Evolutionary conservation across 2,888 invertebrate genomes (phyloP), one percentile per base, ranked within the genome.

Genomic region (Atherix ibis): DNA sequence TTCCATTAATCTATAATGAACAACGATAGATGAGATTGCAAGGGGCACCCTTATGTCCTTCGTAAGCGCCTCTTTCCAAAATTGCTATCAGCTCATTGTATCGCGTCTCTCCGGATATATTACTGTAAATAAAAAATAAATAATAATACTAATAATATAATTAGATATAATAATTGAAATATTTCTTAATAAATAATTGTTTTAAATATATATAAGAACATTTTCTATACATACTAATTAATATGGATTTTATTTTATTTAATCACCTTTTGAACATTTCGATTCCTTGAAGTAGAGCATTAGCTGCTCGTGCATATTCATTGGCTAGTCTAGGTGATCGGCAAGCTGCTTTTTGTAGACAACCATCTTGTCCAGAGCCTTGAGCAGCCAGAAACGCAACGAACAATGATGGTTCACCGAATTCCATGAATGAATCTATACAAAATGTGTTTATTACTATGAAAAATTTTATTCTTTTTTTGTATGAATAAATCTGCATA

Each of bases 271-370:
- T 66, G 43, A 80, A 63, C 39, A 79, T 61, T 48, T 75, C 76
- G 13, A 75, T 69, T 30, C 76, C 73, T 49, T 79, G 76, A 36
- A 84, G 49, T 9, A 85, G 54, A 41, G 83, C 70, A 43, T 80
- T 79, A n/a, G 76, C 80, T 1, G 82, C 85, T 2, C 75, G 72
- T 2, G 76, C 67, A 54, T 87, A 87, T 42, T 78, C 68, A 35
- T 69, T 70, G 6, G 84, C 80, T 38, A 76, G 71, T 28, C 67
- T 62, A 0, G 84, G 84, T 43, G 72, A 71, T 49, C 74, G 72
- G 48, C 87, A 88, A 6, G 83, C 76, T 3, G 83, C 70, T 32
- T 74, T 68, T 52, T 80, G 76, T 18, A 87, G 62, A 49, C 87
- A 87, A 27, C 72, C 69, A 52, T 72, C 76, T 46, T 75, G 68